phyloP scores from a whole-genome alignment of 53 echinoderm and acorn worm species.

The Luidia sarsii region DNA sequence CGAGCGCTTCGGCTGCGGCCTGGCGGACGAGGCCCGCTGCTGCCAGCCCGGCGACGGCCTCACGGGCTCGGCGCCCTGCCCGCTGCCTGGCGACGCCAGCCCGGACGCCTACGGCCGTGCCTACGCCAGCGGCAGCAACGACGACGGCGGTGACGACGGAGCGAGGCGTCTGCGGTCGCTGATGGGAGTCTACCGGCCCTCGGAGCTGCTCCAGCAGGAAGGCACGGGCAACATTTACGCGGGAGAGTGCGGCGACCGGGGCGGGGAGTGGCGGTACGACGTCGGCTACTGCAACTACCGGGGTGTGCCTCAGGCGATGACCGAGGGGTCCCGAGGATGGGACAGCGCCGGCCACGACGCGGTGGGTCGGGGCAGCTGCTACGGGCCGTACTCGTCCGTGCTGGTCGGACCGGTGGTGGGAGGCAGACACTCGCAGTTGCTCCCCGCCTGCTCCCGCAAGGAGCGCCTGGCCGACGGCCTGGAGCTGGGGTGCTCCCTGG shows the following conservation, averaged over 20 bases:
- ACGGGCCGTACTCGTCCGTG: slow-evolving; percentile 40
- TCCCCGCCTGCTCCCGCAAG: slow-evolving; percentile 3
- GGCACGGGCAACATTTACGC: too few relatives aligned
- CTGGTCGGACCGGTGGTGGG: slow-evolving; percentile 25
- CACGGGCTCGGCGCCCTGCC: neutral
- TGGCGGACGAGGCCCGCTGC: slow-evolving; percentile 8
- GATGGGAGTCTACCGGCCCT: neutral
- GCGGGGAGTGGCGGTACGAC: slow-evolving; percentile 4
- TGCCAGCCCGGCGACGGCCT: slow-evolving; percentile 3
- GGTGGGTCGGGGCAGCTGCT: neutral
- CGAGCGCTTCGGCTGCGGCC: slow-evolving; percentile 28
- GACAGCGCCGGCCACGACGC: neutral
- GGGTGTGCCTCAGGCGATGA: too few relatives aligned
- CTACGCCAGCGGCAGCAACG: slow-evolving; percentile 1
- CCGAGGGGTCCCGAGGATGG: slow-evolving; percentile 22
- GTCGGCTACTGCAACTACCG: slow-evolving; percentile 4
- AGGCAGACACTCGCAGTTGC: neutral
- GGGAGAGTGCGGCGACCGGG: neutral
- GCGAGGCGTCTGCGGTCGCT: neutral
- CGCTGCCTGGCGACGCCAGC: slow-evolving; percentile 1
- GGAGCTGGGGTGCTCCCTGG: neutral
- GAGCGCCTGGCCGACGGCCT: slow-evolving; percentile 21
- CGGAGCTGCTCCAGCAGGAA: neutral
- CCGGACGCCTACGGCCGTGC: slow-evolving; percentile 16
- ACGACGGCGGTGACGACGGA: slow-evolving; percentile 1